phyloP scores from a whole-genome alignment of 2,797 vertebrate genomes.

The Acipenser transmontanus region DNA sequence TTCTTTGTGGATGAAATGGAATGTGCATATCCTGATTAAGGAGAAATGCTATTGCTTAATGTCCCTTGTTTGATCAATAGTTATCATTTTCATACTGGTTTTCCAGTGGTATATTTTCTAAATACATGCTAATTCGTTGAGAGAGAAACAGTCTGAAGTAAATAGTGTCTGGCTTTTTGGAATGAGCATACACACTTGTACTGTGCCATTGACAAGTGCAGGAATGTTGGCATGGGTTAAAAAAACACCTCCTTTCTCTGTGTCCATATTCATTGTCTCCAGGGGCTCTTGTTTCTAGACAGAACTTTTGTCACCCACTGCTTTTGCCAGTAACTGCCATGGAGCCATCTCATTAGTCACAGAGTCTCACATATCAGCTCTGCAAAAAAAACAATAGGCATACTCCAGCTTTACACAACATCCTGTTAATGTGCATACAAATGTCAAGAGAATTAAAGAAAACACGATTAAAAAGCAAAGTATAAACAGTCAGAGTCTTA shows the following conservation, averaged over 20 bases:
- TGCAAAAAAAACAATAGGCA: conserved; percentile 3
- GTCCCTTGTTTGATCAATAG: too few relatives aligned
- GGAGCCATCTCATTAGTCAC: conserved; percentile 23
- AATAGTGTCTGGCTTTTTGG: too few relatives aligned
- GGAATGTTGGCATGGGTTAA: conserved; percentile 14
- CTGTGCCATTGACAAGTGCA: conserved; percentile 1
- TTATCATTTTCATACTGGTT: too few relatives aligned
- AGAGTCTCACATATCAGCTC: conserved; percentile 15
- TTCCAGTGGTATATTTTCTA: too few relatives aligned
- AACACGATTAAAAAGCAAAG: conserved; percentile 19
- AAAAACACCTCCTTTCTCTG: conserved; percentile 8
- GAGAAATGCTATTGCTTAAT: too few relatives aligned
- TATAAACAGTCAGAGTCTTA: conserved; percentile 6
- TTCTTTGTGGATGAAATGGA: too few relatives aligned
- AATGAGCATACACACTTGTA: not conserved
- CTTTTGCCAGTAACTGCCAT: conserved; percentile 9
- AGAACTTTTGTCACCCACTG: not conserved
- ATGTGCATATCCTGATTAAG: too few relatives aligned
- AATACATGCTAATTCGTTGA: too few relatives aligned
- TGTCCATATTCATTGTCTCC: not conserved
- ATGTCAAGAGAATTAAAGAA: conserved; percentile 23
- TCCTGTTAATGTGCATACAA: conserved; percentile 2
- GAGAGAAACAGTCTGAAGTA: too few relatives aligned
- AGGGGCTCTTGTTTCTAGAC: conserved; percentile 2
- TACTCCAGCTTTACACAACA: conserved; percentile 1